These are phyloP conservation scores for Bembecia ichneumoniformis DNA, from an alignment of 2,888 invertebrate genomes.

Conservation along the genomic window DNA sequence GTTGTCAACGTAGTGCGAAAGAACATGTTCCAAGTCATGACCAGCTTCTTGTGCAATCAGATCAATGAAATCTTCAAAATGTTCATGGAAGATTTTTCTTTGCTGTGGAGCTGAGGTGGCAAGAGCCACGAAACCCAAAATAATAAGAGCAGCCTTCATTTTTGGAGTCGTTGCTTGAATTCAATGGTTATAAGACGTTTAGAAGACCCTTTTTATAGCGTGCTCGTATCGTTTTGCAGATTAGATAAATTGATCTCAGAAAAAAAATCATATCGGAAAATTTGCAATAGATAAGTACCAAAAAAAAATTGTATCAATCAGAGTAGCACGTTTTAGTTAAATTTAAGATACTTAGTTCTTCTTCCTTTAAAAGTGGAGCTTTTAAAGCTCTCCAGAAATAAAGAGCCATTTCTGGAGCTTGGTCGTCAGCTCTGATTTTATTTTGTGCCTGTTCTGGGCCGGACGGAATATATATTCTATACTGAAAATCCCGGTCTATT, in stretches of 20 bases:
- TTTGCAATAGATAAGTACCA: not conserved
- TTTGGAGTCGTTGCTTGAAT: constrained; percentile 9
- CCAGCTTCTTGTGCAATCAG: constrained; percentile 29
- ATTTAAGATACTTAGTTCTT: too few species aligned
- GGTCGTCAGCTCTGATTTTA: too few species aligned
- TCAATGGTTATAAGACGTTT: not conserved
- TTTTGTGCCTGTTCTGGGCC: too few species aligned
- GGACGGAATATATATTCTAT: too few species aligned
- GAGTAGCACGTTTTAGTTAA: too few species aligned
- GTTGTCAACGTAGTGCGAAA: constrained; percentile 30
- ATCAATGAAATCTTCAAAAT: constrained; percentile 40
- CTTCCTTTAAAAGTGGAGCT: too few species aligned
- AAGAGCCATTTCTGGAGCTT: too few species aligned
- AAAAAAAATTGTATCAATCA: too few species aligned
- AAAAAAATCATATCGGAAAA: not conserved
- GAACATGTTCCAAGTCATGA: constrained; percentile 20
- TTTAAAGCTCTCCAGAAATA: too few species aligned
- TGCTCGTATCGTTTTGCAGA: not conserved
- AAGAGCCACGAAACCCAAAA: constrained; percentile 29
- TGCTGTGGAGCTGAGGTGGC: constrained; percentile 36
- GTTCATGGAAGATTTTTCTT: constrained; percentile 47
- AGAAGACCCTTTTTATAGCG: not conserved
- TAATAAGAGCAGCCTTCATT: constrained; percentile 32
- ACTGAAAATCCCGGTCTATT: too few species aligned
- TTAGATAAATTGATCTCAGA: not conserved